These are phyloP conservation scores for Sebastes fasciatus DNA, from an alignment of 2,113 vertebrate genomes.

Conservation along the genomic window DNA sequence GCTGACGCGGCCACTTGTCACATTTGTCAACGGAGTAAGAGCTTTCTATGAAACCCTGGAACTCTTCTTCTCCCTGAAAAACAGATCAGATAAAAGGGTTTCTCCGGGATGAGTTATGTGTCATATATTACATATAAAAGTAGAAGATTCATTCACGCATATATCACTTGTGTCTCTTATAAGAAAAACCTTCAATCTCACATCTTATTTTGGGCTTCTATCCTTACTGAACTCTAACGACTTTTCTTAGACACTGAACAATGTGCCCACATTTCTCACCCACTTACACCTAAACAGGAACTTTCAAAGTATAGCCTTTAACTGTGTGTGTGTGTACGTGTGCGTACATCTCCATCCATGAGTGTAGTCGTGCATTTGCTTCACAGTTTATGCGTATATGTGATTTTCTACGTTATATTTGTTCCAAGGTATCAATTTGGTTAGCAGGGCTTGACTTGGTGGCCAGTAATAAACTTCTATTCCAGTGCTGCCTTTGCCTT, in stretches of 20 bases:
- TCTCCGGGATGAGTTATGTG: not conserved
- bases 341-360: slow-evolving; percentile 18
- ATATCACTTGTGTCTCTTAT: not conserved
- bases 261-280: slow-evolving; percentile 73
- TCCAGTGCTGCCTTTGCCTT: slow-evolving; percentile 70
- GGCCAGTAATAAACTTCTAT: slow-evolving; percentile 83
- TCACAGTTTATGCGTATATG: slow-evolving; percentile 74
- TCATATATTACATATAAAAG: slow-evolving; percentile 17
- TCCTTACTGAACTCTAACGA: slow-evolving; percentile 42
- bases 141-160: not conserved
- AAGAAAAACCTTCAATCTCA: slow-evolving; percentile 33
- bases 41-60: slow-evolving; percentile 19
- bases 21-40: slow-evolving; percentile 31
- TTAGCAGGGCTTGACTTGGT: slow-evolving; percentile 73
- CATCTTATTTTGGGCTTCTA: slow-evolving; percentile 53
- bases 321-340: slow-evolving; percentile 17
- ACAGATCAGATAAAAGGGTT: not conserved
- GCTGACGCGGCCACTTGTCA: slow-evolving; percentile 38
- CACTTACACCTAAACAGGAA: slow-evolving; percentile 79
- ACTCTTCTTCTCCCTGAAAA: slow-evolving; percentile 6
- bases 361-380: slow-evolving; percentile 41
- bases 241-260: slow-evolving; percentile 60
- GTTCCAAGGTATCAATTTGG: slow-evolving; percentile 79
- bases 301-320: slow-evolving; percentile 71
- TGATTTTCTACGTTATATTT: slow-evolving; percentile 82